A percentile compares a stretch with the other conserved stretches of the same genome.
phyloP scores from a whole-genome alignment of 2,113 vertebrate genomes.

The Isichthys henryi region DNA sequence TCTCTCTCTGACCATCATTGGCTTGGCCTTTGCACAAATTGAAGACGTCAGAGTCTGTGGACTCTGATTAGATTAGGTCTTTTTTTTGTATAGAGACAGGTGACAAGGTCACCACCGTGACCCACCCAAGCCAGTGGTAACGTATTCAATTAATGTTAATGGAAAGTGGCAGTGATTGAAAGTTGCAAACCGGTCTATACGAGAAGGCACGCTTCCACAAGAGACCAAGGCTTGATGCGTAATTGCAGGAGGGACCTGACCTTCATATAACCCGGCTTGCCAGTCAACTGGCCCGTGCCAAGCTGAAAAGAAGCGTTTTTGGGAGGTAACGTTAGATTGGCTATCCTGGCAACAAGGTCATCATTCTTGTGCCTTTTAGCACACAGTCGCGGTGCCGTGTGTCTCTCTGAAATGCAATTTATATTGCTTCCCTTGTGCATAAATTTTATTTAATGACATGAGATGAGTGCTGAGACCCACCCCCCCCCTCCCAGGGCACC shows the following conservation, averaged over 20 bases:
- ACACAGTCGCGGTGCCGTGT: neutral
- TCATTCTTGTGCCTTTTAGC: neutral
- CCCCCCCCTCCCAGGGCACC: neutral
- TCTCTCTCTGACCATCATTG: neutral
- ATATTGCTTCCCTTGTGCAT: neutral
- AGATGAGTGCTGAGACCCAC: neutral
- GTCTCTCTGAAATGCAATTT: neutral
- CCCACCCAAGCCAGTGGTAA: neutral
- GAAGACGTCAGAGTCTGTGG: neutral
- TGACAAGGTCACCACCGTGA: neutral
- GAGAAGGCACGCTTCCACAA: neutral
- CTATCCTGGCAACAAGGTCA: neutral
- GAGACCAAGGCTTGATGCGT: neutral
- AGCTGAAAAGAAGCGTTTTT: neutral
- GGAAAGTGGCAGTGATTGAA: neutral
- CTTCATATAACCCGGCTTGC: neutral
- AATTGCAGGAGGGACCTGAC: neutral
- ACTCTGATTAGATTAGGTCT: neutral
- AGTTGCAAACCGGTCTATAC: neutral
- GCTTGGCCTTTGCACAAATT: neutral
- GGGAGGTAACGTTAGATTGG: neutral
- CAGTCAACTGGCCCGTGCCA: neutral
- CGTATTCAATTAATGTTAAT: neutral
- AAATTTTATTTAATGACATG: conserved; percentile 1
- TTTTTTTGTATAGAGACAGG: neutral